Percentiles rank a stretch among this genome's conserved stretches.
These are phyloP conservation scores for Micromys minutus DNA, from an alignment of 2,113 vertebrate species.

Conservation along the genomic window DNA sequence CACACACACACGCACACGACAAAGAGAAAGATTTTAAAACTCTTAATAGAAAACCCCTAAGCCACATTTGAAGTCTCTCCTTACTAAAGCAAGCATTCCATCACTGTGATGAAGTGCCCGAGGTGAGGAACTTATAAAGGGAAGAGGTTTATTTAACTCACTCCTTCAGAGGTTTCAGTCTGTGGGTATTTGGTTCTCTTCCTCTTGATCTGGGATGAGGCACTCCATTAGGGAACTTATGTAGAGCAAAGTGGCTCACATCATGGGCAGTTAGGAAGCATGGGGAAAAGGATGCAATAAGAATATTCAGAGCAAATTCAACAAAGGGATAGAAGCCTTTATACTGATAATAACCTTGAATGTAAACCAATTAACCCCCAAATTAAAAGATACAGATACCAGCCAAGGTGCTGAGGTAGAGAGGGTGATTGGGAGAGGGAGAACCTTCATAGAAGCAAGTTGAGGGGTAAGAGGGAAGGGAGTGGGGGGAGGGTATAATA, in stretches of 20 bases:
- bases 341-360: background rate
- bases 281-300: background rate
- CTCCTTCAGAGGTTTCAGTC: background rate
- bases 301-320: background rate
- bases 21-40: background rate
- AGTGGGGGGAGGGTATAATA: no score
- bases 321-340: background rate
- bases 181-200: background rate
- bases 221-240: background rate
- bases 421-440: no score
- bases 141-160: background rate
- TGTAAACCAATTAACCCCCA: background rate
- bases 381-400: no score
- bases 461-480: no score
- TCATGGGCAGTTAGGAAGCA: background rate
- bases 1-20: background rate
- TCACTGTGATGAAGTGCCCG: background rate
- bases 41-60: background rate
- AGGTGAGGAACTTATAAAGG: background rate
- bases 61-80: background rate
- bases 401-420: no score
- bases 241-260: background rate
- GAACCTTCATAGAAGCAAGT: no score
- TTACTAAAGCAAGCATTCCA: background rate
- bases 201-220: background rate